Conservation (phyloP, 1,140 invertebrate species). For the Tetragnatha versicolor region DNA sequence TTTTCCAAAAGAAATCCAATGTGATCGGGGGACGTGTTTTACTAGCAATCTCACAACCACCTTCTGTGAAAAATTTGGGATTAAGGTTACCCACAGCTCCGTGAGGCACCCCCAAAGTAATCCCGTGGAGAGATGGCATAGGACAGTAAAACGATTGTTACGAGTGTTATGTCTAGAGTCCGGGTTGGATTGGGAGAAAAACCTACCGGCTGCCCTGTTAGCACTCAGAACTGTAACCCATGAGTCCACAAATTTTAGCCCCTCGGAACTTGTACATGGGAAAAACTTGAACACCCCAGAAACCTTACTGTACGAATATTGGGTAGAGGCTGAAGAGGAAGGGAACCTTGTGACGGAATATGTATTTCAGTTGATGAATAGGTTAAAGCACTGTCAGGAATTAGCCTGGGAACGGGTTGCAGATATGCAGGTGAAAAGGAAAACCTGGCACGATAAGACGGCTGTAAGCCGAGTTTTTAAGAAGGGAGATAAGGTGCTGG, state of each 20-base stretch:
- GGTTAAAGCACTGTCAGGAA: constrained; percentile 7
- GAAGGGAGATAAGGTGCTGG: background rate
- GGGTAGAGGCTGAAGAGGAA: constrained; percentile 4
- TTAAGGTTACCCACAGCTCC: background rate
- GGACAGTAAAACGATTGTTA: constrained; percentile 7
- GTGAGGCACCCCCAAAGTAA: constrained; percentile 15
- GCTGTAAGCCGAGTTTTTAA: background rate
- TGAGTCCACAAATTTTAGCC: background rate
- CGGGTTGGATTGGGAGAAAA: background rate
- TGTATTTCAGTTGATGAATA: constrained; percentile 12
- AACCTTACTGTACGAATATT: constrained; percentile 13
- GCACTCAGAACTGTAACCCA: constrained; percentile 5
- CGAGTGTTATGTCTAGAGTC: background rate
- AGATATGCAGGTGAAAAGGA: background rate
- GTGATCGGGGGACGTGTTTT: background rate
- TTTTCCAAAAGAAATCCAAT: constrained; percentile 3
- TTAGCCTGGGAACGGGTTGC: background rate
- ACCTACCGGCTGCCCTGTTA: background rate
- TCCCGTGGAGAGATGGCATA: constrained; percentile 7
- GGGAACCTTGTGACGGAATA: background rate
- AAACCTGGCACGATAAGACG: background rate
- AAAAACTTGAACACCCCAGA: constrained; percentile 8
- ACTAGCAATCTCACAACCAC: background rate
- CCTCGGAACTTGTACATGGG: constrained; percentile 3
- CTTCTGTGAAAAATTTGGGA: constrained; percentile 15